Evolutionary conservation across 1,140 invertebrate species (phyloP), one percentile per base, ranked within the genome.

Genomic region (Drosophila teissieri): DNA sequence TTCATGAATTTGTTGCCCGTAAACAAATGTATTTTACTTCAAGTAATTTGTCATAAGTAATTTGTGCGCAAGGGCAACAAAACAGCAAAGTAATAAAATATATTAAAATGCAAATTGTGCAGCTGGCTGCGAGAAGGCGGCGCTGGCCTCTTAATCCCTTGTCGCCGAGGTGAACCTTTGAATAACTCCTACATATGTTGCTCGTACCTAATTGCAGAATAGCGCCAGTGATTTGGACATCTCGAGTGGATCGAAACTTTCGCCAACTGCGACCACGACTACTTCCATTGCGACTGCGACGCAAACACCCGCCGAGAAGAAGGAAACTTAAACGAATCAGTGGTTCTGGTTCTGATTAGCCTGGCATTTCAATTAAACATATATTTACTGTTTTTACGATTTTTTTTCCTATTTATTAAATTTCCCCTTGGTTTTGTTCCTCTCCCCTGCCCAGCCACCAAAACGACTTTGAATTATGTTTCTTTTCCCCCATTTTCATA

Each of bases 181-280:
- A 31, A 10, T 3, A 31, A 31, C 31, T 31, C 8, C 0, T 2
- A 10, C 31, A 10, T 31, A 31, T 31, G 31, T 31, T 31, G 31
- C 31, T 31, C 31, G 1, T 15, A 7, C 39, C 37, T n/a, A 5
- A 34, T 61, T 58, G 40, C 68, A 88, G 84, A 88, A 83, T 17
- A 88, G 84, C 48, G 84, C 77, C 80, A 88, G 79, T 73, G 83
- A 88, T 12, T 70, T 88, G 84, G 84, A 88, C 31, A 24, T 89
- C 19, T 70, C 83, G 15, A 55, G 48, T 42, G 61, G 17, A 14
- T 61, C 69, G 14, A 72, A 64, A 62, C 48, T 57, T 42, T 44
- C 58, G n/a, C 27, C 37, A 8, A 72, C 63, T 22, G 27, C 14
- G 12, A 40, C 17, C 6, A 22, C 64, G 22, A 45, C 62, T 7